Evolutionary conservation across 1,140 invertebrate species (phyloP), one percentile per base, ranked within the genome.

Genomic region (Cherax destructor): DNA sequence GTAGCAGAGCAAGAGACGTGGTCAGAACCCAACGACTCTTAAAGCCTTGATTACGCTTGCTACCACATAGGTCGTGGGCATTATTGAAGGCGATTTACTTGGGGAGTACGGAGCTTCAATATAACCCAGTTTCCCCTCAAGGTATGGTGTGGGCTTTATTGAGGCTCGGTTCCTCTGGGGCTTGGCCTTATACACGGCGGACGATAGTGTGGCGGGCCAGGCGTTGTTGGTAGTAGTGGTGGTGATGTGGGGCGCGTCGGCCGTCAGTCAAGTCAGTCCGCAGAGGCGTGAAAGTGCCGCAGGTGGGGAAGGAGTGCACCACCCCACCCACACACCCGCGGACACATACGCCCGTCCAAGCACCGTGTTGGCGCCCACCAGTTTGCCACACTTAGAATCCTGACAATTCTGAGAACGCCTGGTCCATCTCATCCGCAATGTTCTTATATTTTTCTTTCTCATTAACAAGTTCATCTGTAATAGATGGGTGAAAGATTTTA

Each of bases 381-480:
- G 84, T 91, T 81, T 76, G 85, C 77, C 90, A 86, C 84, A 89
- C 93, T 95, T 97, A 97, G 94, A 96, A 97, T 94, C 97, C 97
- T 95, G 99, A 99, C 95, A 99, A 97, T 95, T 99, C 99, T 94
- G 98, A 97, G 96, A 99, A 99, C 93, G 99, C 99, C 94, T 97
- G 97, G 95, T 99, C 99, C 96, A 99, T 96, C 95, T 99, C 99
- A 96, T 99, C 99, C 95, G 98, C 98, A 95, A 99, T 99, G 95
- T 98, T 97, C 96, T 99, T 99, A 97, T 99, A 99, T 95, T 98
- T 98, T 96, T 99, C 99, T 96, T 99, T 99, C 95, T 99, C 98
- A 94, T 97, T 97, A 94, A 99, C 98, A 95, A 99, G 97, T 95
- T 99, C 99, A 97, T 99, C 99, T 99, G 97, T 94, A 97, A 95